Conservation (phyloP, 2,888 invertebrate species). For the Octonoba sinensis region DNA sequence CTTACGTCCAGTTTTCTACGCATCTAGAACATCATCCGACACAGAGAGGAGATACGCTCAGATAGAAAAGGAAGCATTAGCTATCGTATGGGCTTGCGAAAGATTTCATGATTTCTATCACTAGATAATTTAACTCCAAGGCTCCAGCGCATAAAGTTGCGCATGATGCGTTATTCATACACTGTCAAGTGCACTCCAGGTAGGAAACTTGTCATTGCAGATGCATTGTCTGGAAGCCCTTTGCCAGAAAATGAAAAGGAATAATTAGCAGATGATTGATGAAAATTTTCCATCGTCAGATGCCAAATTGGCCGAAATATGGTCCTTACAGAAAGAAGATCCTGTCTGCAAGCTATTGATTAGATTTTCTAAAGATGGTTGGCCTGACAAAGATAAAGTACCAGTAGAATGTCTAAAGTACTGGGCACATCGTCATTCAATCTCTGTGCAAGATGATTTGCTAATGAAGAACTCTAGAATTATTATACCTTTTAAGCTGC, state of each 20-base stretch:
- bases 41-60: conserved; percentile 69
- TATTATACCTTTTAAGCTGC: conserved; percentile 65
- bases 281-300: conserved; percentile 1
- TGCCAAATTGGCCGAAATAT: conserved; percentile 3
- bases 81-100: conserved; percentile 69
- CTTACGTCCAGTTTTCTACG: conserved; percentile 69
- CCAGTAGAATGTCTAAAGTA: not conserved
- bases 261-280: not conserved
- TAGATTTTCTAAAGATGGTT: conserved; percentile 1
- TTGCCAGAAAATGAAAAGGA: not conserved
- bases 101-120: conserved; percentile 68
- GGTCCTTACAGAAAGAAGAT: not conserved
- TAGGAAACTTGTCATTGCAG: not conserved
- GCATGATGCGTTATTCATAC: not conserved
- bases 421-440: not conserved
- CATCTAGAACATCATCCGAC: conserved; percentile 68
- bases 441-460: conserved; percentile 14
- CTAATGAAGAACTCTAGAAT: conserved; percentile 31
- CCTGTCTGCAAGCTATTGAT: not conserved
- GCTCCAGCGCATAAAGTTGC: not conserved
- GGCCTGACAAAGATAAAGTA: conserved; percentile 2
- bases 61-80: too few relatives aligned
- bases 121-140: not conserved
- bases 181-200: not conserved
- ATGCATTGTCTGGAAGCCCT: not conserved